These are phyloP conservation scores for Anthopleura xanthogrammica DNA, from an alignment of 92 coral and sea anemone genomes.

Conservation along the genomic window DNA sequence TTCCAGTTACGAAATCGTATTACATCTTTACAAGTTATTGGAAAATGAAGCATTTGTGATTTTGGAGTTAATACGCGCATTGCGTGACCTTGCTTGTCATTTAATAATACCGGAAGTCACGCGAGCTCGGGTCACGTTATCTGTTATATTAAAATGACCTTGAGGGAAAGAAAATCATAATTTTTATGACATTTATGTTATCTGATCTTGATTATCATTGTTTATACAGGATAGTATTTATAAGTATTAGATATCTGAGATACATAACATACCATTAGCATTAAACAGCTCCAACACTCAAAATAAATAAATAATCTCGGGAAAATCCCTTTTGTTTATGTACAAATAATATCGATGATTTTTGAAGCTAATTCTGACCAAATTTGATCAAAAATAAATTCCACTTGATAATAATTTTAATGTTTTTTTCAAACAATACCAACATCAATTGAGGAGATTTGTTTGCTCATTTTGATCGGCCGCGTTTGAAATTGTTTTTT, in stretches of 20 bases:
- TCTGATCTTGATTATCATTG: background rate
- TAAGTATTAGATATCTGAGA: background rate
- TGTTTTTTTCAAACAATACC: conserved; percentile 5
- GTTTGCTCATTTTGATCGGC: conserved; percentile 7
- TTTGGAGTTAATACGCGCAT: background rate
- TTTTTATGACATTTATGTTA: background rate
- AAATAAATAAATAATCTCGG: background rate
- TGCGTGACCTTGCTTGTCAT: background rate
- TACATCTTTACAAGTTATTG: background rate
- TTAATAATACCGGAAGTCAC: background rate
- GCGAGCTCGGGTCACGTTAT: background rate
- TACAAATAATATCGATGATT: background rate
- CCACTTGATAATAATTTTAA: background rate
- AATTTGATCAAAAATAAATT: background rate
- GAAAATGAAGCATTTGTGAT: background rate
- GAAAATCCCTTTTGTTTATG: background rate
- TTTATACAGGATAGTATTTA: background rate
- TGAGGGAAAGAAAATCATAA: background rate
- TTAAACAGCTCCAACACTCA: background rate
- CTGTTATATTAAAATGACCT: background rate
- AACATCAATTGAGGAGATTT: conserved; percentile 19
- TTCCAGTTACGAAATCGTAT: too few species aligned
- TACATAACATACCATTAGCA: background rate
- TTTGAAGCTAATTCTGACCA: background rate
- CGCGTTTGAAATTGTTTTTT: conserved; percentile 17